Evolutionary conservation across 2,113 vertebrate species (phyloP), one percentile per base, ranked within the genome.

Genomic region (Anseranas semipalmata): DNA sequence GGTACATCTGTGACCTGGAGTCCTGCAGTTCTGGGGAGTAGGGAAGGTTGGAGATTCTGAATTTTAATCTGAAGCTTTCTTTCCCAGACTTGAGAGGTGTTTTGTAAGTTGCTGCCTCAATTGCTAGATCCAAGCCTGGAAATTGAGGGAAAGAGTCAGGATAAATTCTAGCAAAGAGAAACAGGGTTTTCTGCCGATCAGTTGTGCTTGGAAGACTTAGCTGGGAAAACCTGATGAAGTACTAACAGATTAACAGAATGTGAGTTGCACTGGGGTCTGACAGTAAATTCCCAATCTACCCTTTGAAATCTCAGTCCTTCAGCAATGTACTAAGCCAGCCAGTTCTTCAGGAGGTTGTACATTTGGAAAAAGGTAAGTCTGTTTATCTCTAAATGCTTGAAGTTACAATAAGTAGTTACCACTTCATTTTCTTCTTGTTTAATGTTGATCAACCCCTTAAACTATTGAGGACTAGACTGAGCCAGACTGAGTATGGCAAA

Each of bases 11-110:
- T 6, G 97, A 96, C 15, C 41, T 53, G 58, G 95, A 74, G 27
- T 95, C 91, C 33, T 80, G 87, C 58, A 97, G 85, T 2, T 95
- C 91, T 17, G 80, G 60, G 5, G 89, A 91, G 68, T 96, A 98
- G 5, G 53, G 70, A 10, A 98, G 89, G 86, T 95, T 98, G 90
- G 96, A 98, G 93, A 98, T 90, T 9, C 18, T 98, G 90, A 98
- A 98, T 37, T 88, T 97, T 39, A 98, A 41, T 7, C 62, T 52
- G 2, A 98, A 96, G 53, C 65, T 72, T 85, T 97, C 77, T n/a
- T 27, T 30, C 9, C 13, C 43, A 46, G 95, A 60, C 6, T 56
- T 7, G 39, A 66, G 85, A 4, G 95, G 92, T 46, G 95, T 37
- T 16, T 30, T n/a, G 10, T 90, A 39, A 37, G 97, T 97, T 5